Base-by-base conservation (phyloP, 2,888 invertebrate genomes). In the Cephus pygmeus region DNA sequence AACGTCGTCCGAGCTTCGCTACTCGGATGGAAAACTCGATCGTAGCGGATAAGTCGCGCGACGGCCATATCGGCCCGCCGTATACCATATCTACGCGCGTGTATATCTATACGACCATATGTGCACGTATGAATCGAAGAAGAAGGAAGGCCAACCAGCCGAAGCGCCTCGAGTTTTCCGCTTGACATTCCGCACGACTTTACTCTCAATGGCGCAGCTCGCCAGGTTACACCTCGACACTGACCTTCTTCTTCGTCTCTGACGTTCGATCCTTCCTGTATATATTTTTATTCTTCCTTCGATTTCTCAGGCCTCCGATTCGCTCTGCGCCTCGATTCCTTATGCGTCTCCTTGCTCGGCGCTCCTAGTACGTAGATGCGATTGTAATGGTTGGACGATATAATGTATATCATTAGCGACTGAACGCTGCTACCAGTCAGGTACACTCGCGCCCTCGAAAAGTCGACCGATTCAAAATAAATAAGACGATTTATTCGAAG, bases 401-500 rank as follows among this genome's bases (percentile, higher is more conserved):
- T 9, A 15, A 56, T 56, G 56, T 56, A 56, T 56, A 56, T 56
- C 56, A 23, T 56, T 56, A 56, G 1, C 6, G 23, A 23, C 6
- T 1, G 56, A 23, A 56, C 56, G 56, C 23, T 9, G 23, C 56
- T 56, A 23, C 15, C 15, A 40, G 40, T 15, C 15, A 56, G 56
- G 71, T 71, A 33, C 9, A 2, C 31, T 71, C 15, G 71, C 33
- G 71, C 31, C 71, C 71, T 71, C 71, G 71, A 30, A 71, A 71
- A 71, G 71, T 69, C 69, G 69, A 69, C 73, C 73, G 74, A 74
- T 34, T 78, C 81, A 80, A 83, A 86, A 87, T 84, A 78, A 84
- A 83, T 85, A 78, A 83, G 80, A 79, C 73, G 83, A 83, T 87
- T 83, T 85, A 84, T 86, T 86, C 87, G 83, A 79, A 77, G 83